phyloP scores from a whole-genome alignment of 1,140 invertebrate species.

The Achroia grisella region DNA sequence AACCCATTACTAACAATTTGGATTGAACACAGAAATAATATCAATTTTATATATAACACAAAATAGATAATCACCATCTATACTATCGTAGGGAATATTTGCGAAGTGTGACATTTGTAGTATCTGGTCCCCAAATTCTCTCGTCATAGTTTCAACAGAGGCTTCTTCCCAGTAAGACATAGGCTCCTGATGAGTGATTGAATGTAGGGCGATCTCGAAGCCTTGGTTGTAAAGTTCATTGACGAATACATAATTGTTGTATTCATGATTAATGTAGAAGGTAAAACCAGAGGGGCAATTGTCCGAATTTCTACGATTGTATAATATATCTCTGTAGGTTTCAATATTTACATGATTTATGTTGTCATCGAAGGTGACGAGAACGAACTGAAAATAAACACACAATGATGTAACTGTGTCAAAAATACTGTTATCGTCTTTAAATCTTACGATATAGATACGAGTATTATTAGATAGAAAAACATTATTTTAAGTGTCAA shows the following conservation, averaged over 20 bases:
- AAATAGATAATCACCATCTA: slow-evolving; percentile 54
- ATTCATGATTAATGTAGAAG: slow-evolving; percentile 81
- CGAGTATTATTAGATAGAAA: too few species aligned
- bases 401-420: too few species aligned
- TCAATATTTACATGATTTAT: slow-evolving; percentile 79
- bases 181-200: slow-evolving; percentile 71
- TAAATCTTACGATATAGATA: too few species aligned
- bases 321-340: slow-evolving; percentile 77
- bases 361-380: slow-evolving; percentile 81
- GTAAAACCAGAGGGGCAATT: slow-evolving; percentile 77
- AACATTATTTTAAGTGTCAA: too few species aligned
- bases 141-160: slow-evolving; percentile 51
- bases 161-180: slow-evolving; percentile 72
- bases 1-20: too few species aligned
- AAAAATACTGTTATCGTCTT: too few species aligned
- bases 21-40: too few species aligned
- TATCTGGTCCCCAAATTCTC: slow-evolving; percentile 76
- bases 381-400: slow-evolving; percentile 29
- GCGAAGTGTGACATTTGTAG: slow-evolving; percentile 73
- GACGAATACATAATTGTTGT: slow-evolving; percentile 79
- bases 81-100: slow-evolving; percentile 67
- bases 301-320: slow-evolving; percentile 76
- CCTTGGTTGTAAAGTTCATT: slow-evolving; percentile 78
- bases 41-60: too few species aligned
- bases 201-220: slow-evolving; percentile 81